Conservation (phyloP, 2,797 vertebrate genomes). For the Tachyglossus aculeatus region DNA sequence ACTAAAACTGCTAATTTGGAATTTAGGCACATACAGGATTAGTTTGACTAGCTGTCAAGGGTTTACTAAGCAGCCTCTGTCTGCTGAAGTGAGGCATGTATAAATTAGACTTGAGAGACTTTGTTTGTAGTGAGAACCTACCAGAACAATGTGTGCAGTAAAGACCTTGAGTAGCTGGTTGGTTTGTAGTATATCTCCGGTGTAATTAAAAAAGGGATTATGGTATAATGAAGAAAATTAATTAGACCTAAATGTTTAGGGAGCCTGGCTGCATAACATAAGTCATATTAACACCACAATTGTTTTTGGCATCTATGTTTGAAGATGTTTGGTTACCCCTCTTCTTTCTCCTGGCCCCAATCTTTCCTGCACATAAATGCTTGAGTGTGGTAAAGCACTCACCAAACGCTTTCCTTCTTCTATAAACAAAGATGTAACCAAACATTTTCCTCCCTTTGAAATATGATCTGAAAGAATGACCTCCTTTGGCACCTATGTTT, state of each 20-base stretch:
- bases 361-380: slow-evolving; percentile 54
- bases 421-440: background rate
- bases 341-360: too few relatives aligned
- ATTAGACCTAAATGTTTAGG: slow-evolving; percentile 64
- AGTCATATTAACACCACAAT: slow-evolving; percentile 59
- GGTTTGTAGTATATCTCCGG: slow-evolving; percentile 64
- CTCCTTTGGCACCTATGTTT: too few relatives aligned
- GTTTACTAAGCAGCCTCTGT: slow-evolving; percentile 45
- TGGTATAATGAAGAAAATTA: slow-evolving; percentile 69
- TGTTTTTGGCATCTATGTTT: slow-evolving; percentile 58
- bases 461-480: too few relatives aligned
- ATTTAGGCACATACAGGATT: slow-evolving; percentile 49
- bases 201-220: slow-evolving; percentile 66
- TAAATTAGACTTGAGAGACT: slow-evolving; percentile 48
- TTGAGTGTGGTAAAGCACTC: slow-evolving; percentile 35
- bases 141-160: slow-evolving; percentile 56
- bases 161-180: slow-evolving; percentile 58
- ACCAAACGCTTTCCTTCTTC: background rate
- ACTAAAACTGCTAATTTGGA: slow-evolving; percentile 45
- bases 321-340: too few relatives aligned
- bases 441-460: too few relatives aligned
- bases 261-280: slow-evolving; percentile 59
- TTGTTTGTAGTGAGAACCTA: slow-evolving; percentile 39
- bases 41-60: slow-evolving; percentile 35
- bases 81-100: slow-evolving; percentile 42